Conservation (phyloP, 2,113 vertebrate species). For the Aspiorhynchus laticeps region DNA sequence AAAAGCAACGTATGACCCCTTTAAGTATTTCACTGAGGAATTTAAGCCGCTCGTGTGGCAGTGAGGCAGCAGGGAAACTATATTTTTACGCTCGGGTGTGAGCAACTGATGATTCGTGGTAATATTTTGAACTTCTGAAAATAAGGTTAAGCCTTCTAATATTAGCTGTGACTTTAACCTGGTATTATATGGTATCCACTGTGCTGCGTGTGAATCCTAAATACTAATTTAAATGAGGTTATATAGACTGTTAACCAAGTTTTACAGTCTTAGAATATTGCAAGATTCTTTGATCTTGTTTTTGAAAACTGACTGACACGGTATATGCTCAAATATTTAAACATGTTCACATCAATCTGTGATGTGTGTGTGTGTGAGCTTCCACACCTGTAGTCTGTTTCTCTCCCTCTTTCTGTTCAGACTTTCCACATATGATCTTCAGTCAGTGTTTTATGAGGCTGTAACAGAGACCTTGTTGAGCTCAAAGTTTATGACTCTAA, state of each 20-base stretch:
- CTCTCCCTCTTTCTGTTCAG: background rate
- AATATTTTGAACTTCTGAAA: conserved; percentile 1
- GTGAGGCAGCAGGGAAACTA: background rate
- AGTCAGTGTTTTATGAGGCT: conserved; percentile 4
- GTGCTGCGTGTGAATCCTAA: background rate
- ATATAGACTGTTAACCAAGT: background rate
- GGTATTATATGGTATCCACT: background rate
- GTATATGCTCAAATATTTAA: background rate
- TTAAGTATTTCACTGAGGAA: background rate
- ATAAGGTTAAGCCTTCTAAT: background rate
- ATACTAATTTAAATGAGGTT: background rate
- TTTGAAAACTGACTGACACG: background rate
- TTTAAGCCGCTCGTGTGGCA: background rate
- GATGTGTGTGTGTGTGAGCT: background rate
- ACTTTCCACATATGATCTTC: background rate
- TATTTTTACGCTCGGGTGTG: background rate
- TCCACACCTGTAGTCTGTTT: background rate
- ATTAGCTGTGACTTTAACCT: background rate
- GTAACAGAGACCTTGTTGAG: conserved; percentile 21
- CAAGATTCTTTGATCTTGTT: background rate
- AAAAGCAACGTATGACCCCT: too few relatives aligned
- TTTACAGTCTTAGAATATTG: too few relatives aligned
- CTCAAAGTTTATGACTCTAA: background rate
- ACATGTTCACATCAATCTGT: background rate
- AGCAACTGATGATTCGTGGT: background rate